Conservation (phyloP, 2,888 invertebrate genomes). For the Chrysomela aeneicollis region DNA sequence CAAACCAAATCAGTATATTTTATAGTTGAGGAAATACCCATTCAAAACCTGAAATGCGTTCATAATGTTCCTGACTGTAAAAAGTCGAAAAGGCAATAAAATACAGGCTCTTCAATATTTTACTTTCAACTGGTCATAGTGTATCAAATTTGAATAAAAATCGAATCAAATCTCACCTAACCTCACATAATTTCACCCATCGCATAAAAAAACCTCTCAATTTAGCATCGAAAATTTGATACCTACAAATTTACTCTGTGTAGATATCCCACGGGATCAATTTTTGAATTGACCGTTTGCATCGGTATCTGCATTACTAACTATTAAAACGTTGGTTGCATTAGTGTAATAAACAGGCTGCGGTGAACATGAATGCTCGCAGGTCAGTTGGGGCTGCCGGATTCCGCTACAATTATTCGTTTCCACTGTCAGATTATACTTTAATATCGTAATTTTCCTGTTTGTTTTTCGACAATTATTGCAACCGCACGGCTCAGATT, state of each 20-base stretch:
- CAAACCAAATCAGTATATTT: too few species aligned
- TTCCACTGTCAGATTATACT: slow-evolving; percentile 36
- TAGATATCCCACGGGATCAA: background rate
- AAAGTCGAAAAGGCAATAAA: too few species aligned
- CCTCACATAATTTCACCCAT: too few species aligned
- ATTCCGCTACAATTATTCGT: slow-evolving; percentile 31
- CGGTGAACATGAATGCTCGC: slow-evolving; percentile 30
- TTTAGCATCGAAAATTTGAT: too few species aligned
- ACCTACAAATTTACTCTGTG: background rate
- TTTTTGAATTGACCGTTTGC: background rate
- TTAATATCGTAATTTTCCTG: slow-evolving; percentile 37
- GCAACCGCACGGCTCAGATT: slow-evolving; percentile 33
- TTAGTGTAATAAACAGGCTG: slow-evolving; percentile 27
- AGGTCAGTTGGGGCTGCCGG: slow-evolving; percentile 30
- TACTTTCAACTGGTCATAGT: too few species aligned
- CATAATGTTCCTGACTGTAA: too few species aligned
- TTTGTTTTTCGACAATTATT: slow-evolving; percentile 38
- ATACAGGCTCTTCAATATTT: too few species aligned
- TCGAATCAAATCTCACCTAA: too few species aligned
- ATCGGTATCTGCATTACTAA: background rate
- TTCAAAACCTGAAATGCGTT: too few species aligned
- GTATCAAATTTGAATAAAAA: too few species aligned
- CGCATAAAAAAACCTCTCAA: too few species aligned
- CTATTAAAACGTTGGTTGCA: slow-evolving; percentile 1
- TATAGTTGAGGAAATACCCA: too few species aligned